Percentiles rank a stretch among this genome's conserved stretches.
Evolutionary conservation across 2,888 invertebrate species (phyloP).

Genomic region (Pemphredon lugubris): DNA sequence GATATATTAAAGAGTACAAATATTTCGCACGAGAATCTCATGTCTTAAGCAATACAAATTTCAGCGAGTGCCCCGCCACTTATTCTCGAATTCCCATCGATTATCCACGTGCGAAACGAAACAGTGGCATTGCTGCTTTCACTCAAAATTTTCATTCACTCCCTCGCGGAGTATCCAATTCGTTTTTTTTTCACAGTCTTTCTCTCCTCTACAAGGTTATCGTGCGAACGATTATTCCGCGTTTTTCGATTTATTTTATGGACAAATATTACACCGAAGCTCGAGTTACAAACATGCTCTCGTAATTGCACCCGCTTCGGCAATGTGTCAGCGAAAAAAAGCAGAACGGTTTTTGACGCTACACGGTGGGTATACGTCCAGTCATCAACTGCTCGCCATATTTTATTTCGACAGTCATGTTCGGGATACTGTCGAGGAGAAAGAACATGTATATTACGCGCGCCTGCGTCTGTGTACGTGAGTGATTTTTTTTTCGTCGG

Average conservation of each 20-base stretch:
- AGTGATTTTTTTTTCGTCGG: too few relatives aligned
- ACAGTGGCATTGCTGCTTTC: constrained; percentile 23
- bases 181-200: constrained; percentile 1
- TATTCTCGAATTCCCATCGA: background rate
- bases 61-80: background rate
- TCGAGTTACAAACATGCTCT: constrained; percentile 12
- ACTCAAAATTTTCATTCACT: constrained; percentile 23
- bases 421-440: too few relatives aligned
- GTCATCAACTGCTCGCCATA: constrained; percentile 65
- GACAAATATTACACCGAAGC: constrained; percentile 3
- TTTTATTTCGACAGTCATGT: constrained; percentile 55
- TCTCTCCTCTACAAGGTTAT: constrained; percentile 34
- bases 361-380: constrained; percentile 51
- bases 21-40: constrained; percentile 21
- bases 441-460: too few relatives aligned
- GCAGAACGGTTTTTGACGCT: constrained; percentile 19
- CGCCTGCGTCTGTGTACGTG: too few relatives aligned
- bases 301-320: constrained; percentile 8
- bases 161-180: background rate
- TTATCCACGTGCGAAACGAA: background rate
- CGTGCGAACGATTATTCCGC: background rate
- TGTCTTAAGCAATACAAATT: constrained; percentile 4
- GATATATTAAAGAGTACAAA: constrained; percentile 13
- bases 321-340: constrained; percentile 34
- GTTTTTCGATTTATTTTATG: background rate